phyloP scores from a whole-genome alignment of 2,888 invertebrate genomes.

The Meteorus cinctellus region DNA sequence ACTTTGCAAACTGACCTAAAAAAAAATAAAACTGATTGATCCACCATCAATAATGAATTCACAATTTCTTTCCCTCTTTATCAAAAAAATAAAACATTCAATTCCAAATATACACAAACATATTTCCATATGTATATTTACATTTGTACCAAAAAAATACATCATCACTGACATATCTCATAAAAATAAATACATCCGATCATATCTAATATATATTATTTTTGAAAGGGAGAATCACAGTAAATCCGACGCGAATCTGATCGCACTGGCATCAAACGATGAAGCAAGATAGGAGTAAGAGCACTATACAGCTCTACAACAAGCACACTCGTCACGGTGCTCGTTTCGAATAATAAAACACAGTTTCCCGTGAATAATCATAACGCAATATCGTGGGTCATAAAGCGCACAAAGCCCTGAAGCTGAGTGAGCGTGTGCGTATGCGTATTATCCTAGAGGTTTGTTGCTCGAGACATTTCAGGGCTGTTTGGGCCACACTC shows the following conservation, averaged over 20 bases:
- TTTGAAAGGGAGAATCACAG: not conserved
- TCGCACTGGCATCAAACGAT: conserved; percentile 9
- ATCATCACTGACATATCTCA: not conserved
- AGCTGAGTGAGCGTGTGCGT: not conserved
- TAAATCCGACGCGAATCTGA: conserved; percentile 53
- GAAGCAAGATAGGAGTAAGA: not conserved
- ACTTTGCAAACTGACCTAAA: too few species aligned
- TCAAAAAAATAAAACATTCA: too few species aligned
- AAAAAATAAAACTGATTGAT: too few species aligned
- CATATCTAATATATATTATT: not conserved
- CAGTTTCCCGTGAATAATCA: conserved; percentile 73
- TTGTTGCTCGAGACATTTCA: conserved; percentile 27
- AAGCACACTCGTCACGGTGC: conserved; percentile 47
- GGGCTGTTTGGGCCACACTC: conserved; percentile 11
- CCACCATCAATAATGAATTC: too few species aligned
- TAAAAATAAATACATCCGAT: not conserved
- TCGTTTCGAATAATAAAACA: conserved; percentile 68
- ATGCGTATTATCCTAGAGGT: conserved; percentile 29
- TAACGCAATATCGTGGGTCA: conserved; percentile 63
- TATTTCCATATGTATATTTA: not conserved
- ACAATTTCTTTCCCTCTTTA: too few species aligned
- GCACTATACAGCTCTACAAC: too few species aligned
- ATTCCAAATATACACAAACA: not conserved
- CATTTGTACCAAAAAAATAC: not conserved
- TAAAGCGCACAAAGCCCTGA: conserved; percentile 68